Conservation (phyloP, 1,140 invertebrate species). For the Ceratitis capitata region DNA sequence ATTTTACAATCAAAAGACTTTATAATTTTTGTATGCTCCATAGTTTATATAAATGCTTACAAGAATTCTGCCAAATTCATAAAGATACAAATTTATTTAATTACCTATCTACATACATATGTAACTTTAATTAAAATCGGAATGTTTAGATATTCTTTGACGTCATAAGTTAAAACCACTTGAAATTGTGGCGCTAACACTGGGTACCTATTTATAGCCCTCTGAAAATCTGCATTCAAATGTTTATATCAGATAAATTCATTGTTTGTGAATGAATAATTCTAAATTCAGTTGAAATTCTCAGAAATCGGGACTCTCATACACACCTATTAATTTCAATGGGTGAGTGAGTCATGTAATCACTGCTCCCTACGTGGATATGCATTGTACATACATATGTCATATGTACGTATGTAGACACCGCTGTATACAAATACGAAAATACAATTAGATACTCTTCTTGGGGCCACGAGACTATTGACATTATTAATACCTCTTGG, state of each 20-base stretch:
- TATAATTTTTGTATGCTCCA: not conserved
- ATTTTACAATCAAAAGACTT: not conserved
- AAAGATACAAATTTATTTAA: not conserved
- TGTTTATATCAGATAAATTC: not conserved
- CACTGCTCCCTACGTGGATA: not conserved
- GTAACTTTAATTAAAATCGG: not conserved
- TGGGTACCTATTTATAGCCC: not conserved
- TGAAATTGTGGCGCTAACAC: not conserved
- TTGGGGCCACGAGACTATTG: too few species aligned
- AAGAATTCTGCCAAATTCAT: not conserved
- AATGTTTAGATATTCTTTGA: not conserved
- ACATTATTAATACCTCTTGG: too few species aligned
- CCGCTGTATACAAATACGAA: too few species aligned
- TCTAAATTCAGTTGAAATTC: not conserved
- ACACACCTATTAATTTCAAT: not conserved
- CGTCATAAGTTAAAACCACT: constrained; percentile 4
- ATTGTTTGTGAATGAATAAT: constrained; percentile 30
- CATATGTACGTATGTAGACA: not conserved
- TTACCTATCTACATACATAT: not conserved
- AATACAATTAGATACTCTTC: too few species aligned
- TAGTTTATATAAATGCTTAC: not conserved
- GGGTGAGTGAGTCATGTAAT: constrained; percentile 28
- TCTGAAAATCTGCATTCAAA: not conserved
- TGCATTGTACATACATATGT: not conserved
- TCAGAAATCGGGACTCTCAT: not conserved